Conservation (phyloP, 1,140 invertebrate genomes). For the Plectrocnemia conspersa region DNA sequence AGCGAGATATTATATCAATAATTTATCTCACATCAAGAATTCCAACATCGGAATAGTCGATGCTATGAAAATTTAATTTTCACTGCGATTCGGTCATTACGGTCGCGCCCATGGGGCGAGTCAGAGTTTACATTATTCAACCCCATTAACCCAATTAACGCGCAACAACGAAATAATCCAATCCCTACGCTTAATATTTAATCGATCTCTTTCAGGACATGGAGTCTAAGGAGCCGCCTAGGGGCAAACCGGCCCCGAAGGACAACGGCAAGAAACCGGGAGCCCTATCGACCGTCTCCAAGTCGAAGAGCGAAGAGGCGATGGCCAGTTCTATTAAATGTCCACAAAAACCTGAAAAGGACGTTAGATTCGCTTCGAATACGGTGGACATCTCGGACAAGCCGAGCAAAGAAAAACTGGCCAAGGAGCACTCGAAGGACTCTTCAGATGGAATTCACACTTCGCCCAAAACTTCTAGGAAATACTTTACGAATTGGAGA, state of each 20-base stretch:
- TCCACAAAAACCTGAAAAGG: constrained; percentile 40
- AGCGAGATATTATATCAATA: no score
- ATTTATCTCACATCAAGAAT: no score
- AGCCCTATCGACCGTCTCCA: constrained; percentile 34
- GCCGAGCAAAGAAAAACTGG: constrained; percentile 3
- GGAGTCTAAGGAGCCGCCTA: constrained; percentile 28
- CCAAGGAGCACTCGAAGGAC: constrained; percentile 5
- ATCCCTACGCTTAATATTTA: no score
- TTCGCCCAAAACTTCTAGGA: constrained; percentile 57
- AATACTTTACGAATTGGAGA: constrained; percentile 64
- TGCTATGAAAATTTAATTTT: no score
- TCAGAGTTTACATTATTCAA: no score
- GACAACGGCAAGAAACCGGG: constrained; percentile 40
- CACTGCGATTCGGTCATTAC: no score
- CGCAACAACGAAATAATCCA: no score
- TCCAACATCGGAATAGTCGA: no score
- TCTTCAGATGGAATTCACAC: constrained; percentile 34
- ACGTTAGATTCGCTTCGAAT: constrained; percentile 32
- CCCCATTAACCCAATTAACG: no score
- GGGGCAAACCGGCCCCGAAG: constrained; percentile 22
- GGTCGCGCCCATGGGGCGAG: no score
- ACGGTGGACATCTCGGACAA: constrained; percentile 28
- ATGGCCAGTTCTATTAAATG: constrained; percentile 12
- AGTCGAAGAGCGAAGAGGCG: constrained; percentile 32
- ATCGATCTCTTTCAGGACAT: no score